A percentile compares a stretch with the other conserved stretches of the same genome.
phyloP scores from a whole-genome alignment of 2,888 invertebrate species.

The Parnassius glacialis region DNA sequence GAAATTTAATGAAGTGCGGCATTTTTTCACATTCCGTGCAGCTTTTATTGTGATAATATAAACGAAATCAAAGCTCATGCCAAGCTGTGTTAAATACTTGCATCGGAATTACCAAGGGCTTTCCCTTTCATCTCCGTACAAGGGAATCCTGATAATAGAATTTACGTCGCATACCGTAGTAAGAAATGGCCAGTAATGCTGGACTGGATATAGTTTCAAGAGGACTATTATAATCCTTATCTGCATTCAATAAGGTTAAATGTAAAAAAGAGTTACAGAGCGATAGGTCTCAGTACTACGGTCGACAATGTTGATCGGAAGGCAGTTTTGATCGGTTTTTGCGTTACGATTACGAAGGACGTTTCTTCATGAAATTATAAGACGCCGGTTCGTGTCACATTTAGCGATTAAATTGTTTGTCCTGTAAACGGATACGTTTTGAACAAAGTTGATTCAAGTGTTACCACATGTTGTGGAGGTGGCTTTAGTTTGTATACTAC shows the following conservation, averaged over 20 bases:
- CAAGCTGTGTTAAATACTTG: conserved; percentile 29
- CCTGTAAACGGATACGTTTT: neutral
- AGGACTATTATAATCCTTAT: conserved; percentile 11
- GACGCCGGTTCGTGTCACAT: conserved; percentile 10
- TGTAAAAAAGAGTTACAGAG: conserved; percentile 3
- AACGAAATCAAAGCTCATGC: conserved; percentile 23
- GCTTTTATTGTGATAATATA: conserved; percentile 14
- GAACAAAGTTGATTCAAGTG: neutral
- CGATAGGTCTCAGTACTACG: conserved; percentile 3
- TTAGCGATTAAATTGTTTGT: conserved; percentile 6
- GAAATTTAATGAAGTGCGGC: neutral
- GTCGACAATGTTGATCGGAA: conserved; percentile 22
- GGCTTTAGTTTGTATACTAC: no score
- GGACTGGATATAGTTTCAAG: conserved; percentile 8
- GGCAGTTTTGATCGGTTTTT: conserved; percentile 33
- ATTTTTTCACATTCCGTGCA: conserved; percentile 11
- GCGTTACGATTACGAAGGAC: conserved; percentile 33
- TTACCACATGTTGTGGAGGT: no score
- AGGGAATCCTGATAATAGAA: conserved; percentile 45
- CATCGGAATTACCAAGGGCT: conserved; percentile 40
- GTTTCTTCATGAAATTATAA: conserved; percentile 30
- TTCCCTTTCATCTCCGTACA: conserved; percentile 56
- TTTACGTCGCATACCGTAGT: conserved; percentile 63
- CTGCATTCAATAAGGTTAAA: neutral
- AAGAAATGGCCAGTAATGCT: conserved; percentile 38